Conservation (phyloP, 2,888 invertebrate genomes). For the Hypercompe scribonia region DNA sequence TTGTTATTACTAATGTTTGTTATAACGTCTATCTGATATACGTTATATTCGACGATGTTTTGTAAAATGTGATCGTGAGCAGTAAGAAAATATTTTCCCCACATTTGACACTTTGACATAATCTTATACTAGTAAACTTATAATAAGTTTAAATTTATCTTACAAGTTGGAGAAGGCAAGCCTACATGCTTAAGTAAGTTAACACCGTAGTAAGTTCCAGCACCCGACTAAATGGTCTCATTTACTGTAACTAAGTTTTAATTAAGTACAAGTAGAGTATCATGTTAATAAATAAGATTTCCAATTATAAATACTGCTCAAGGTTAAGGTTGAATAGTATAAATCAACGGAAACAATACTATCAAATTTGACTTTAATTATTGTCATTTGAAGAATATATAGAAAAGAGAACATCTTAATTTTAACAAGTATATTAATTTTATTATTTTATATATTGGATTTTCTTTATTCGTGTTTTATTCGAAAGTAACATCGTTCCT, state of each 20-base stretch:
- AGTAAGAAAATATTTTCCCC: not conserved
- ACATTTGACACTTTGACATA: not conserved
- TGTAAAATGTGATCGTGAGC: not conserved
- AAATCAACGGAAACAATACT: not conserved
- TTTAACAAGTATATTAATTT: no score
- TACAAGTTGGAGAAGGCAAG: not conserved
- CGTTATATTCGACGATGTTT: no score
- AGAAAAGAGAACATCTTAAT: no score
- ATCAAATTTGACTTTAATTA: no score
- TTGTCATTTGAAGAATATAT: no score
- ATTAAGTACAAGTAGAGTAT: not conserved
- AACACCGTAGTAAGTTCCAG: not conserved
- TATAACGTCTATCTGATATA: no score
- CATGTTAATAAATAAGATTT: not conserved
- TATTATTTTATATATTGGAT: not conserved
- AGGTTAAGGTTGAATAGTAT: not conserved
- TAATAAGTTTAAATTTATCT: not conserved
- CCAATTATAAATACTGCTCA: not conserved
- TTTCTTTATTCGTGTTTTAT: not conserved
- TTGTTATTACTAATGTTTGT: no score
- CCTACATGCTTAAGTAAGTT: not conserved
- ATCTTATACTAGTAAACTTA: not conserved
- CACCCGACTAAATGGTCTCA: not conserved
- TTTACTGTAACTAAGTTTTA: not conserved
- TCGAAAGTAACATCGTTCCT: not conserved